Conservation (phyloP, 2,797 vertebrate species). For the Tokudaia tokunoshimensis region DNA sequence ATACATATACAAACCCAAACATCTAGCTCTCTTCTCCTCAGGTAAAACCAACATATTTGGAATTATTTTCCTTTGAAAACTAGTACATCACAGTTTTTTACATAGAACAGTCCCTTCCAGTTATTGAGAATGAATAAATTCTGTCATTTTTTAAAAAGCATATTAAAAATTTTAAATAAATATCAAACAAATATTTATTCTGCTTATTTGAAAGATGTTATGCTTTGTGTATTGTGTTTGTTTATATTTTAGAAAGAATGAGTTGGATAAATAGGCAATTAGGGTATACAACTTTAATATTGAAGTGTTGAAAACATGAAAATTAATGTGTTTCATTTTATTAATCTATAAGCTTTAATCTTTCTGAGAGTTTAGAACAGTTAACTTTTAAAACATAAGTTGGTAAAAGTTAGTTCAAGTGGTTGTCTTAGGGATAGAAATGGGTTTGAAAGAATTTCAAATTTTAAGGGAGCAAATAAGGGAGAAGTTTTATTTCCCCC, state of each 20-base stretch:
- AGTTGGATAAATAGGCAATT: constrained; percentile 63
- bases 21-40: constrained; percentile 44
- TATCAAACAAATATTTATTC: constrained; percentile 85
- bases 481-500: constrained; percentile 42
- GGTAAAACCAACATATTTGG: constrained; percentile 65
- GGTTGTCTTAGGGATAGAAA: constrained; percentile 59
- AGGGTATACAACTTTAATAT: constrained; percentile 77
- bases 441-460: constrained; percentile 79
- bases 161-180: constrained; percentile 87
- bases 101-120: constrained; percentile 78
- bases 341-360: constrained; percentile 59
- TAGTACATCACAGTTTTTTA: constrained; percentile 70
- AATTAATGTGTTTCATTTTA: constrained; percentile 38
- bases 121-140: constrained; percentile 78
- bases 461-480: constrained; percentile 48
- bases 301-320: constrained; percentile 68
- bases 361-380: constrained; percentile 79
- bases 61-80: constrained; percentile 71
- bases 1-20: constrained; percentile 38
- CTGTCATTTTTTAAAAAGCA: constrained; percentile 71
- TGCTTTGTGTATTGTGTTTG: constrained; percentile 83
- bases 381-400: constrained; percentile 80
- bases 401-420: constrained; percentile 49
- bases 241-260: constrained; percentile 73
- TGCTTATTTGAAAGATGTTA: constrained; percentile 82